Conservation (phyloP, 2,797 vertebrate genomes). For the Trichosurus vulpecula region DNA sequence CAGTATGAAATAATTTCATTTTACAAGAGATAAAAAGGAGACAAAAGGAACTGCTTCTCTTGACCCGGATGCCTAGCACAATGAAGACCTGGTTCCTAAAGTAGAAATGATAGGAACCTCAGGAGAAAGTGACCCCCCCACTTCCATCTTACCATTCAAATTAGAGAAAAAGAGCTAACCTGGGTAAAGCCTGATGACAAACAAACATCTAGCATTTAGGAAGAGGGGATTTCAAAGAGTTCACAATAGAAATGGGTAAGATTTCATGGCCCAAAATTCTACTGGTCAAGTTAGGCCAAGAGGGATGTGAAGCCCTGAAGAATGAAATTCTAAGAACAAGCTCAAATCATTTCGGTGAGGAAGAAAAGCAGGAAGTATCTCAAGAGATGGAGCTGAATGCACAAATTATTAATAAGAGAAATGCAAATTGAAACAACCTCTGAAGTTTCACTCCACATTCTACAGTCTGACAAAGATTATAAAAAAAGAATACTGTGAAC, state of each 20-base stretch:
- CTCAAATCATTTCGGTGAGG: not conserved
- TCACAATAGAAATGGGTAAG: not conserved
- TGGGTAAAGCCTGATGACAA: not conserved
- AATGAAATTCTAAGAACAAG: not conserved
- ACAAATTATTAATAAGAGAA: not conserved
- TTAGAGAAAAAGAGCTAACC: not conserved
- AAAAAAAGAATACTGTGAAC: not conserved
- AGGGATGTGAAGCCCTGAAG: not conserved
- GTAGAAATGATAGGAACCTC: not conserved
- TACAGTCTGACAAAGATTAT: not conserved
- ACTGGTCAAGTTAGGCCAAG: not conserved
- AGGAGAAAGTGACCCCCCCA: not conserved
- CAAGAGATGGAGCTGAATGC: not conserved
- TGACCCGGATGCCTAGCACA: not conserved
- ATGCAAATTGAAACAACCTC: not conserved
- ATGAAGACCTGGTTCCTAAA: not conserved
- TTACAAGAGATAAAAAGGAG: not conserved
- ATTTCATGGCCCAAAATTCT: not conserved
- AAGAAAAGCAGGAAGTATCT: not conserved
- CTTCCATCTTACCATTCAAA: not conserved
- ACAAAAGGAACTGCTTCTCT: not conserved
- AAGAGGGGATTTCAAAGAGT: not conserved
- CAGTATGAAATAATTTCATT: not conserved
- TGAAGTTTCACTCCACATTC: not conserved
- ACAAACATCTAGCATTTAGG: not conserved